Percentiles rank a stretch among this genome's conserved stretches.
Conservation (phyloP, 1,140 invertebrate genomes). For the Drosophila pseudoananassae region DNA sequence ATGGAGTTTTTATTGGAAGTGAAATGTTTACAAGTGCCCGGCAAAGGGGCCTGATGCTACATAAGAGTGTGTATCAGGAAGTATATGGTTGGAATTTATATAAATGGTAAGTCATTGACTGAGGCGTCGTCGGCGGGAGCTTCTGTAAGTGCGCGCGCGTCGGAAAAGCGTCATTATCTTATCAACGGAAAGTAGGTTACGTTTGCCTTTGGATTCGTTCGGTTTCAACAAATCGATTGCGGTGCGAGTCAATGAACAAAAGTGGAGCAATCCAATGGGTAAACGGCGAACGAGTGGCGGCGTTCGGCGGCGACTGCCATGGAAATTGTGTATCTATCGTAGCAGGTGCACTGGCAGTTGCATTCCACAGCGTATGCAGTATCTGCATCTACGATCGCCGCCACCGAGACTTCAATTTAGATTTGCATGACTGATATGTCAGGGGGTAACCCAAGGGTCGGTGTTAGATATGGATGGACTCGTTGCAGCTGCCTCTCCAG, state of each 20-base stretch:
- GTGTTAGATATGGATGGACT: slow-evolving; percentile 7
- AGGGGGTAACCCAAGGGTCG: background rate
- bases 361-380: background rate
- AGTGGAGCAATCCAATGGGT: slow-evolving; percentile 53
- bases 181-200: slow-evolving; percentile 74
- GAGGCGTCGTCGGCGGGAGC: slow-evolving; percentile 33
- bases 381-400: slow-evolving; percentile 11
- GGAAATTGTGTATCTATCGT: too few relatives aligned
- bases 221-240: slow-evolving; percentile 63
- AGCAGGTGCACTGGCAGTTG: slow-evolving; percentile 10
- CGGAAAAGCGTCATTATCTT: slow-evolving; percentile 78
- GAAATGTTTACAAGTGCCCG: slow-evolving; percentile 13
- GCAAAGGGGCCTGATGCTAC: background rate
- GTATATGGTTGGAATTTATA: slow-evolving; percentile 9
- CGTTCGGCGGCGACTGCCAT: too few relatives aligned
- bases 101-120: slow-evolving; percentile 41
- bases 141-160: slow-evolving; percentile 38
- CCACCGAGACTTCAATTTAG: slow-evolving; percentile 7
- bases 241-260: slow-evolving; percentile 50
- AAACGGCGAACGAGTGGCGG: slow-evolving; percentile 11
- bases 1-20: slow-evolving; percentile 26
- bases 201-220: slow-evolving; percentile 37
- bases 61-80: background rate
- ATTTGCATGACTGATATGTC: slow-evolving; percentile 36
- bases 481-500: slow-evolving; percentile 17